Evolutionary conservation across 2,797 vertebrate species (phyloP).

Genomic region (Enteromius anoplus): DNA sequence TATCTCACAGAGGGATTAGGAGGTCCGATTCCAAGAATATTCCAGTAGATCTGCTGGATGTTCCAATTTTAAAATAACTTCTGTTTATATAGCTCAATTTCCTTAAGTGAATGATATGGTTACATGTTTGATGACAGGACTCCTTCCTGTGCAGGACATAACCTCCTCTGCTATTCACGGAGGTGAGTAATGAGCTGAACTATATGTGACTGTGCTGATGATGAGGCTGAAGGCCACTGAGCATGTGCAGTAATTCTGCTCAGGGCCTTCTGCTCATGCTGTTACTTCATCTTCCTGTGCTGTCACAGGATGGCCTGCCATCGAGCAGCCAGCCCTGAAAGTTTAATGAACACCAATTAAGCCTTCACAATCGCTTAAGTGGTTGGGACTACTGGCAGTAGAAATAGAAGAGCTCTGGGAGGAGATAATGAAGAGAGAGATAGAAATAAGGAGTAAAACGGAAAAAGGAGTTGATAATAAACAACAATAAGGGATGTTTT

Average conservation of each 20-base stretch:
- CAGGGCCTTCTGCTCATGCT: conserved; percentile 37
- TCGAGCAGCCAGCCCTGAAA: conserved; percentile 57
- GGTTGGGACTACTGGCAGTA: conserved; percentile 43
- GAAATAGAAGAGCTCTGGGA: conserved; percentile 48
- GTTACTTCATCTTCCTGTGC: conserved; percentile 52
- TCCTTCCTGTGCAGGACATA: background rate
- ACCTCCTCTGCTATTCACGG: background rate
- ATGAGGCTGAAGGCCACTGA: conserved; percentile 20
- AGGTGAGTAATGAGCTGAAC: conserved; percentile 19
- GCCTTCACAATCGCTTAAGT: conserved; percentile 57
- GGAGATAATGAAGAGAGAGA: conserved; percentile 6
- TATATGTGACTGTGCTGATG: background rate
- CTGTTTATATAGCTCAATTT: background rate
- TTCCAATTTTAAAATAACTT: background rate
- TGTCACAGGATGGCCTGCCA: conserved; percentile 50
- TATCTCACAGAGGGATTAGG: background rate
- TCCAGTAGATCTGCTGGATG: background rate
- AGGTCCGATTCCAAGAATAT: background rate
- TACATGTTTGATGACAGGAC: background rate
- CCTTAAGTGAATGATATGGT: background rate
- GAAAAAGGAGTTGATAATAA: background rate
- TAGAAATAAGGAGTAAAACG: background rate
- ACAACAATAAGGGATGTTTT: too few species aligned
- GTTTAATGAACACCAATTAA: conserved; percentile 65
- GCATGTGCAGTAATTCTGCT: conserved; percentile 23